Evolutionary conservation across 2,888 invertebrate species (phyloP).

Genomic region (Acanthosepion lycidas): DNA sequence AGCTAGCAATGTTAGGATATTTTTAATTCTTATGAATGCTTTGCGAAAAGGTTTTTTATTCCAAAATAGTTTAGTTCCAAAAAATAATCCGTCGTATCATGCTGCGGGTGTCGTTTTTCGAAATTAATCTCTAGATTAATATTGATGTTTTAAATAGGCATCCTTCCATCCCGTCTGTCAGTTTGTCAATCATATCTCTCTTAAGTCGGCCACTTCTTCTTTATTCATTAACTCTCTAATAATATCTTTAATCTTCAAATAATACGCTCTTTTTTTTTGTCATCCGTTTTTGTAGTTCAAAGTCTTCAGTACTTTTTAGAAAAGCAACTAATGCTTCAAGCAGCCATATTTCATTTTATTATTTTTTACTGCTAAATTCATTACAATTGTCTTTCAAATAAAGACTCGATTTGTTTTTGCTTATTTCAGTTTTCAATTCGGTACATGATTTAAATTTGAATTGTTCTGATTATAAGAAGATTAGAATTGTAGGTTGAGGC

Average conservation of each 20-base stretch:
- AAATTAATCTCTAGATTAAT: neutral
- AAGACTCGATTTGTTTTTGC: neutral
- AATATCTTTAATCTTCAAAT: conserved; percentile 8
- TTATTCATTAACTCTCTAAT: conserved; percentile 10
- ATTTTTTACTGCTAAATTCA: neutral
- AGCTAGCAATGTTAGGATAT: neutral
- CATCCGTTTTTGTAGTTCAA: neutral
- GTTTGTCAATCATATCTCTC: conserved; percentile 22
- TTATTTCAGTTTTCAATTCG: neutral
- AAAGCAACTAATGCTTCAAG: neutral
- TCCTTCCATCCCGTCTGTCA: neutral
- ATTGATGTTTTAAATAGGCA: neutral
- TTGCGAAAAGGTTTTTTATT: neutral
- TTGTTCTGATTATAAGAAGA: neutral
- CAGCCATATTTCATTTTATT: neutral
- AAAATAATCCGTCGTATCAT: neutral
- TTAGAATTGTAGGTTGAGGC: neutral
- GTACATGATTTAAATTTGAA: neutral
- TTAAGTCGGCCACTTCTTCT: neutral
- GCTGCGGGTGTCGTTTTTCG: neutral
- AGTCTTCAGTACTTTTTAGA: neutral
- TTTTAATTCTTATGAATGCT: neutral
- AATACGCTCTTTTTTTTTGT: neutral
- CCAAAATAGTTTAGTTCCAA: neutral
- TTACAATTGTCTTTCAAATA: conserved; percentile 20